Conservation (phyloP, 1,140 invertebrate genomes). For the Lasioglossum albipes region DNA sequence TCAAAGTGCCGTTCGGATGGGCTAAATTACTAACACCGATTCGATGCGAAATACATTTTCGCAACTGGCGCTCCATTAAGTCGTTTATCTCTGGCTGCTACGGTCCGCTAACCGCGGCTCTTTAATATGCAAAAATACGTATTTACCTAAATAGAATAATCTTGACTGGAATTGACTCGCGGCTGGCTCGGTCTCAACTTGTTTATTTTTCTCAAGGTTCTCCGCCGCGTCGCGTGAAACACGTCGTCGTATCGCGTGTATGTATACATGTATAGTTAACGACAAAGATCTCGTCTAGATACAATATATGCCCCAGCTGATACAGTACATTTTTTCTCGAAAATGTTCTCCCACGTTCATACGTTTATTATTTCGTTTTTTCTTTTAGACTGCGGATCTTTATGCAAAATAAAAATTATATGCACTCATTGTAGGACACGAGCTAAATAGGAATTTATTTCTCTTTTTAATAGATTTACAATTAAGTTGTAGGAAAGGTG, state of each 20-base stretch:
- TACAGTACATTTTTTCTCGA: too few species aligned
- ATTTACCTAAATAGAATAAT: constrained; percentile 2
- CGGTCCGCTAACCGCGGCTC: not conserved
- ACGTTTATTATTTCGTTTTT: too few species aligned
- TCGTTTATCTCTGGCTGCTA: not conserved
- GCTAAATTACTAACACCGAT: not conserved
- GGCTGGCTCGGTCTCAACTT: not conserved
- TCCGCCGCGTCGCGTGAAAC: not conserved
- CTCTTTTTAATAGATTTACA: too few species aligned
- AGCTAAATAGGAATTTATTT: too few species aligned
- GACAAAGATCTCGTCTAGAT: not conserved
- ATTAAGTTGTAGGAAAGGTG: too few species aligned
- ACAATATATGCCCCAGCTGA: not conserved
- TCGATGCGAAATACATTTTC: not conserved
- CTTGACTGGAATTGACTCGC: constrained; percentile 2
- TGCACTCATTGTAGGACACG: too few species aligned
- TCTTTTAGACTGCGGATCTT: too few species aligned
- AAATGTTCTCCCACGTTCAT: too few species aligned
- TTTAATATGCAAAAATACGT: not conserved
- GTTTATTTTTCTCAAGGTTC: constrained; percentile 11
- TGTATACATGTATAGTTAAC: not conserved
- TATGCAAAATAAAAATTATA: too few species aligned
- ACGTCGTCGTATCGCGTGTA: not conserved
- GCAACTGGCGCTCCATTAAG: not conserved
- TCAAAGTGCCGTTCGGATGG: not conserved